Conservation (phyloP, 2,888 invertebrate genomes). For the Anoplius nigerrimus region DNA sequence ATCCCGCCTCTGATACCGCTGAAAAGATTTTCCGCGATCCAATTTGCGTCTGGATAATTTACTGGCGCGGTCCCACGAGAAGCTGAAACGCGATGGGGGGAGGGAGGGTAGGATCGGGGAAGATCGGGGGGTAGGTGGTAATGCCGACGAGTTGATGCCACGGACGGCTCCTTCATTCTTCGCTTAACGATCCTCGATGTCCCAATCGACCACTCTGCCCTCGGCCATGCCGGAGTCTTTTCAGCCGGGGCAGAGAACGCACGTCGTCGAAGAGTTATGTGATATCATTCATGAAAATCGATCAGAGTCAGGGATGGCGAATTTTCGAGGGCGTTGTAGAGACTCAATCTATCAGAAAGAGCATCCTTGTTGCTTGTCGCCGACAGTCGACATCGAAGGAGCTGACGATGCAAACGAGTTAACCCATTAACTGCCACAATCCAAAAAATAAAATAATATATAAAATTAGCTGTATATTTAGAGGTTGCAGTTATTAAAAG, state of each 20-base stretch:
- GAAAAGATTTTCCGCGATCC: conserved; percentile 61
- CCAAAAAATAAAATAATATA: no score
- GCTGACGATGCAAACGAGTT: no score
- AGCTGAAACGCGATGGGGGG: conserved; percentile 1
- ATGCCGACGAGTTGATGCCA: neutral
- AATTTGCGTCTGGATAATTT: conserved; percentile 61
- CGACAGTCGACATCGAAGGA: no score
- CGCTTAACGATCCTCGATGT: neutral
- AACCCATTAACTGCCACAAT: no score
- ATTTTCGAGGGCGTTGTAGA: conserved; percentile 46
- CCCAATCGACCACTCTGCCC: neutral
- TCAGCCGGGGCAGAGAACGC: no score
- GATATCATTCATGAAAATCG: no score
- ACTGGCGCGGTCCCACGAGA: conserved; percentile 17
- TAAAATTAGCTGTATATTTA: no score
- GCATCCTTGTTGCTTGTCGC: conserved; percentile 44
- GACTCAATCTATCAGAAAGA: conserved; percentile 68
- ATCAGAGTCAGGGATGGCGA: conserved; percentile 38
- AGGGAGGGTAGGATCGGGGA: no score
- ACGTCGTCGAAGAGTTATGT: no score
- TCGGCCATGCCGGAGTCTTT: no score
- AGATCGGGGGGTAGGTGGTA: neutral
- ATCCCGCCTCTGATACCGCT: conserved; percentile 63
- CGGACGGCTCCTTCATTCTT: neutral
- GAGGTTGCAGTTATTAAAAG: no score